Evolutionary conservation across 2,888 invertebrate species (phyloP), one percentile per base, ranked within the genome.

Genomic region (Opisthograptis luteolata): DNA sequence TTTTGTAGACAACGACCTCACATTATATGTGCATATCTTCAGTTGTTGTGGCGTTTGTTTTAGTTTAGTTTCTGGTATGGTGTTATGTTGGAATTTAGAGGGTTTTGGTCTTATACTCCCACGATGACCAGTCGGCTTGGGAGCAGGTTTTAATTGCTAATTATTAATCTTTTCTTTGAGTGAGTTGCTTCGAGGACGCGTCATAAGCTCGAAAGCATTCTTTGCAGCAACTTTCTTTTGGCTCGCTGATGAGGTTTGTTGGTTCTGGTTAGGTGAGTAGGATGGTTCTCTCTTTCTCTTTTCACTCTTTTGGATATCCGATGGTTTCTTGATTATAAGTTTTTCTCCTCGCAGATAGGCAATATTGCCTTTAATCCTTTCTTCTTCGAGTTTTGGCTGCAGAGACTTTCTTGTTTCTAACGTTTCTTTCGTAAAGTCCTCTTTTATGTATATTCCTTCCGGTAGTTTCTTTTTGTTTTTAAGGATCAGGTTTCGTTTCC

Each of bases 401-500:
- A 55, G 25, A 8, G 49, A 25, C 9, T 58, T 58, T n/a, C 58
- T 35, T 34, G 25, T 47, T 36, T 49, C 46, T 36, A 58, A 24
- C 19, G 24, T 49, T 43, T 55, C 52, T 37, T 58, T 58, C 12
- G 55, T 39, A 32, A 35, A 58, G 28, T 55, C 58, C 25, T 58
- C 49, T 34, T 48, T 58, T 14, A 55, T 28, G 15, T 55, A 55
- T 19, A 48, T 20, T n/a, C 35, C 46, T 34, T 31, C 14, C 1
- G 46, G 46, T 3, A 46, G 13, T 25, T 55, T 55, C 6, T 34
- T 20, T 42, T 42, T 46, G 10, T 32, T 34, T 42, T 42, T 55
- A 14, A 47, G 28, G 9, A 54, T 54, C 39, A 22, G 2, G 6
- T 30, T 51, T 42, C 41, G 25, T 45, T 36, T 53, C 50, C 46